phyloP scores from a whole-genome alignment of 2,888 invertebrate species.

The Aleiodes leptofemur region DNA sequence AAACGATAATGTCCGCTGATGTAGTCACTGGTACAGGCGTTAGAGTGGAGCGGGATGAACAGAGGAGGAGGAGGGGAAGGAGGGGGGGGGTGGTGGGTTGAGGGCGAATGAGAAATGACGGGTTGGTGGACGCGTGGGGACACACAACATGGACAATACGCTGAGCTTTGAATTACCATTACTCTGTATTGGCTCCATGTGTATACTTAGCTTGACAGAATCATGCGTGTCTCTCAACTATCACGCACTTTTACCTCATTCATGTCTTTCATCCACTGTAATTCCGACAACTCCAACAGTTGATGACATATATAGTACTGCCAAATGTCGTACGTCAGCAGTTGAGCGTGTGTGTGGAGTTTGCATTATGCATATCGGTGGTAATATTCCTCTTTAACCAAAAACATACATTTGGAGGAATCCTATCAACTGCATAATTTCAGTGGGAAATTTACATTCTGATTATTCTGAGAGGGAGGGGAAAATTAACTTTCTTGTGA shows the following conservation, averaged over 20 bases:
- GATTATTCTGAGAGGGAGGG: too few species aligned
- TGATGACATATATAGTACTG: conserved; percentile 10
- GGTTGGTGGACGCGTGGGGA: conserved; percentile 1
- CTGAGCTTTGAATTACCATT: conserved; percentile 19
- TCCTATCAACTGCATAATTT: too few species aligned
- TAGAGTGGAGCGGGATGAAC: neutral
- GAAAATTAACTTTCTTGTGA: too few species aligned
- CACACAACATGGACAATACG: conserved; percentile 8
- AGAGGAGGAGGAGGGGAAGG: neutral
- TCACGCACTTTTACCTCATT: conserved; percentile 42
- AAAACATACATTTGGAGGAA: too few species aligned
- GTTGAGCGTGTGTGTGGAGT: neutral
- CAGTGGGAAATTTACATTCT: too few species aligned
- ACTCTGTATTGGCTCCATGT: conserved; percentile 20
- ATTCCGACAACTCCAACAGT: conserved; percentile 5
- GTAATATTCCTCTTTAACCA: too few species aligned
- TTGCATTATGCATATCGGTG: neutral
- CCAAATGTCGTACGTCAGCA: neutral
- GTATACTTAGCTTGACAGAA: conserved; percentile 28
- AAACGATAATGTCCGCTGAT: conserved; percentile 14
- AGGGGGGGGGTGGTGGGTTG: too few species aligned
- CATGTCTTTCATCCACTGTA: conserved; percentile 8
- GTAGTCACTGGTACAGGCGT: neutral
- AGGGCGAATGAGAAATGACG: neutral
- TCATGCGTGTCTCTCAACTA: conserved; percentile 49